Conservation (phyloP, 2,888 invertebrate species). For the Stenurella melanura region DNA sequence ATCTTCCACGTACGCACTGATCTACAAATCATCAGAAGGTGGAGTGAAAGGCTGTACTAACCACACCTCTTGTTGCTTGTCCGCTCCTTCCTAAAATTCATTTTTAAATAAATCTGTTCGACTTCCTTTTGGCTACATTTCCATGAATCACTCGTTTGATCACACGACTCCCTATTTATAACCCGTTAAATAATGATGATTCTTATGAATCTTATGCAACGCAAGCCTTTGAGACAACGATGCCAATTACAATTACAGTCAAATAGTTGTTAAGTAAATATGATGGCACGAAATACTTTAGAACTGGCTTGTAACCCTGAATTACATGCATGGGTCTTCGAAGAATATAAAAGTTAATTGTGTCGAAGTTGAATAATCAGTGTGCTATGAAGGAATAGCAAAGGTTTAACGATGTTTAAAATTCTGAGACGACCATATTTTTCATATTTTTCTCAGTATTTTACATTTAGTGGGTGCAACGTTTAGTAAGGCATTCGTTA, state of each 20-base stretch:
- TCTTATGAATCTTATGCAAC: no score
- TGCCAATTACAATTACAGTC: not conserved
- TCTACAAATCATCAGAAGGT: no score
- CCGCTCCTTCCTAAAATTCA: no score
- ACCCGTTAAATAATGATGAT: no score
- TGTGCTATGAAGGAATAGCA: slow-evolving; percentile 44
- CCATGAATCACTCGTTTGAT: no score
- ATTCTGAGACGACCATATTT: slow-evolving; percentile 53
- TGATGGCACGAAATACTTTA: slow-evolving; percentile 14
- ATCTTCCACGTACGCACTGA: no score
- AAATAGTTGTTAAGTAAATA: slow-evolving; percentile 16
- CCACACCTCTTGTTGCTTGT: no score
- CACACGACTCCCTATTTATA: no score
- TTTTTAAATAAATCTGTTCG: no score
- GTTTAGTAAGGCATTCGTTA: slow-evolving; percentile 58
- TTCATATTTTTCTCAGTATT: slow-evolving; percentile 59
- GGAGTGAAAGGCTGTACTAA: no score
- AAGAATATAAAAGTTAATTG: slow-evolving; percentile 57
- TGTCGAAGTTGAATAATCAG: slow-evolving; percentile 58
- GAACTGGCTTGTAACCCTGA: slow-evolving; percentile 5
- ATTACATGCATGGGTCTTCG: slow-evolving; percentile 30
- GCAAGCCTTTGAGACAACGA: not conserved
- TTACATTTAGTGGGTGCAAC: slow-evolving; percentile 60
- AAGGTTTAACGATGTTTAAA: slow-evolving; percentile 59
- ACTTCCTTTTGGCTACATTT: no score